A percentile compares a stretch with the other conserved stretches of the same genome.
These are phyloP conservation scores for Malachius bipustulatus DNA, from an alignment of 2,888 invertebrate genomes.

Conservation along the genomic window DNA sequence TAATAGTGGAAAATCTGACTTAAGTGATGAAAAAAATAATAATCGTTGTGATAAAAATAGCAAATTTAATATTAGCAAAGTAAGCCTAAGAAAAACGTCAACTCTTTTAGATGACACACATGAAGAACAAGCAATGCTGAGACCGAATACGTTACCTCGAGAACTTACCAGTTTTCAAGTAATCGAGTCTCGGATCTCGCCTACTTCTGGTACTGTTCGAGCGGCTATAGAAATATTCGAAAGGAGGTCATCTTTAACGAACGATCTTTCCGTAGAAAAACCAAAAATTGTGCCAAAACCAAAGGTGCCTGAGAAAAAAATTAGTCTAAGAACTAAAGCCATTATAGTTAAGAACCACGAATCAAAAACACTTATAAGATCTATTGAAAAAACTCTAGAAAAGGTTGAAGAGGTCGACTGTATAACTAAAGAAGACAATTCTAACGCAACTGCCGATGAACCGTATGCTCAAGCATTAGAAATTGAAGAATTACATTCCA, in stretches of 20 bases:
- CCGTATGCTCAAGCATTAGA: not conserved
- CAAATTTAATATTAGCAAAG: conserved; percentile 17
- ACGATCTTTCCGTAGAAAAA: too few relatives aligned
- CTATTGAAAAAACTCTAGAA: conserved; percentile 32
- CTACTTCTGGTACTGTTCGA: conserved; percentile 23
- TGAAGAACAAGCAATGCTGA: conserved; percentile 22
- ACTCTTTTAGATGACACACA: conserved; percentile 25
- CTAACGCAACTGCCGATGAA: not conserved
- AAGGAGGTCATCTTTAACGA: conserved; percentile 26
- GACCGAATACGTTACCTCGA: conserved; percentile 16
- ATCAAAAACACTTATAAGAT: conserved; percentile 43
- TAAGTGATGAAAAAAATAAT: conserved; percentile 14
- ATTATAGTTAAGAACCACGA: conserved; percentile 36
- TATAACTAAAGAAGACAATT: not conserved
- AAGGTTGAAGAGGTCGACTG: conserved; percentile 20
- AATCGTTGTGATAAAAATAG: conserved; percentile 16
- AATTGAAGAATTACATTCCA: not conserved
- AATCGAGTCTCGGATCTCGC: conserved; percentile 13
- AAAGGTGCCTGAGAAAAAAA: conserved; percentile 49
- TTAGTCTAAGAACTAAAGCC: conserved; percentile 42
- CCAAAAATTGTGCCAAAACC: conserved; percentile 41
- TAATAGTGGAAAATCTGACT: conserved; percentile 14
- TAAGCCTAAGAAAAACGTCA: conserved; percentile 17
- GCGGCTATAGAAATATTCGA: conserved; percentile 34
- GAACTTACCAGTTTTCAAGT: conserved; percentile 17